Base-by-base conservation (phyloP, 2,113 vertebrate genomes). In the Ptychochromis oligacanthus region DNA sequence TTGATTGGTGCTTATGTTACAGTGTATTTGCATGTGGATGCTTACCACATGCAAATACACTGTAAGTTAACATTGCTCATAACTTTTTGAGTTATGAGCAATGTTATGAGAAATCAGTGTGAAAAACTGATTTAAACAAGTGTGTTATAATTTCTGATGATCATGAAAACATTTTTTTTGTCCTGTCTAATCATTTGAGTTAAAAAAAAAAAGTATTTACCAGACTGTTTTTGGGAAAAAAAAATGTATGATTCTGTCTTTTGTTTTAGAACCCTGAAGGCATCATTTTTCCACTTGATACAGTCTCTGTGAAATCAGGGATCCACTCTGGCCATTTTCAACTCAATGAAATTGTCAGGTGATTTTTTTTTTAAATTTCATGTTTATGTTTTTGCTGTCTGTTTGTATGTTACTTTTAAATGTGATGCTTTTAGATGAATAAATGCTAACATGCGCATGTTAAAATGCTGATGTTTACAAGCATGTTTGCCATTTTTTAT, bases 191-290 rank as follows among this genome's bases (percentile, higher is more conserved):
- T 43, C 12, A 43, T 36, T 36, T 36, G 4, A 43, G 40, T 43
- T 13, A 49, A 0, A 12, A 46, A 12, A 43, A 49, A 0, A 12
- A 46, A 12, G 13, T 15, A 46, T 46, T 46, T 46, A 4, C 12
- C 10, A 46, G 12, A n/a, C n/a, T n/a, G 4, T 46, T 46, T 46
- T 67, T 65, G 43, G 22, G 13, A 24, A n/a, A 2, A 17, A 65
- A 49, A 49, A 17, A 18, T 43, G 40, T 64, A 9, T 40, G 40
- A 64, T 5, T 0, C 1, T 17, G 0, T 55, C 18, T 54, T 38
- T 0, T 54, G 74, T 67, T 82, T 34, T 60, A 95, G 94, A 95
- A 87, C 2, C 94, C 95, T 8, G 91, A 95, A 1, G 91, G 85
- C 15, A 82, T 94, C 20, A 74, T 86, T 78, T 72, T 93, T 57